Conservation (phyloP, 2,888 invertebrate species). For the Hipparchia sbordonii region DNA sequence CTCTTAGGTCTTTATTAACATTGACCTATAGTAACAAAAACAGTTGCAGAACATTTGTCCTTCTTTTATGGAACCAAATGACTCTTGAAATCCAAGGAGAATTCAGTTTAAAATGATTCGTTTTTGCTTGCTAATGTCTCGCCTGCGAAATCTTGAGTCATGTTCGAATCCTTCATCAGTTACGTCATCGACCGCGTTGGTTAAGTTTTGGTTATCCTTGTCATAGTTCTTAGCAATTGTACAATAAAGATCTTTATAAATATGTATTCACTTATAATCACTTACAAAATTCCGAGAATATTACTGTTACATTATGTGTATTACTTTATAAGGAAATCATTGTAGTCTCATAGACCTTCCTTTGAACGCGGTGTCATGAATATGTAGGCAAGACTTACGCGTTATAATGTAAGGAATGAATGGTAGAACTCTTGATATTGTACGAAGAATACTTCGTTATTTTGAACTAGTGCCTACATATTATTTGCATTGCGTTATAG, state of each 20-base stretch:
- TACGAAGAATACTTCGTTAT: not conserved
- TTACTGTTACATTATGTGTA: not conserved
- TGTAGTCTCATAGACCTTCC: slow-evolving; percentile 8
- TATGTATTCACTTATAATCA: slow-evolving; percentile 14
- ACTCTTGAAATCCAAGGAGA: not conserved
- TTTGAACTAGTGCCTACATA: not conserved
- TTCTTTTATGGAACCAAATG: not conserved
- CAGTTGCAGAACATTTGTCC: not conserved
- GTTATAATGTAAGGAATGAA: not conserved
- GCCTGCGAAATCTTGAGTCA: slow-evolving; percentile 60
- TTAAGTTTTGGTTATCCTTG: slow-evolving; percentile 30
- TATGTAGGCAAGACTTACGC: not conserved
- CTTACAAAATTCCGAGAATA: slow-evolving; percentile 25
- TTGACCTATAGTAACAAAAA: not conserved
- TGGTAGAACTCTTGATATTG: not conserved
- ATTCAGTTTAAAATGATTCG: slow-evolving; percentile 17
- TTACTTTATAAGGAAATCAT: slow-evolving; percentile 17
- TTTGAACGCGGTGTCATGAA: not conserved
- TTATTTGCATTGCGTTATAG: not conserved
- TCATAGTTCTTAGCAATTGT: slow-evolving; percentile 19
- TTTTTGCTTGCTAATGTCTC: slow-evolving; percentile 32
- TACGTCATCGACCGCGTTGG: slow-evolving; percentile 64
- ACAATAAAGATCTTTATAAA: slow-evolving; percentile 28
- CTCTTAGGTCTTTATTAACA: not conserved
- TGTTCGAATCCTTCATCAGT: slow-evolving; percentile 63